phyloP scores from a whole-genome alignment of 1,140 invertebrate species.

The Drosophila obscura region DNA sequence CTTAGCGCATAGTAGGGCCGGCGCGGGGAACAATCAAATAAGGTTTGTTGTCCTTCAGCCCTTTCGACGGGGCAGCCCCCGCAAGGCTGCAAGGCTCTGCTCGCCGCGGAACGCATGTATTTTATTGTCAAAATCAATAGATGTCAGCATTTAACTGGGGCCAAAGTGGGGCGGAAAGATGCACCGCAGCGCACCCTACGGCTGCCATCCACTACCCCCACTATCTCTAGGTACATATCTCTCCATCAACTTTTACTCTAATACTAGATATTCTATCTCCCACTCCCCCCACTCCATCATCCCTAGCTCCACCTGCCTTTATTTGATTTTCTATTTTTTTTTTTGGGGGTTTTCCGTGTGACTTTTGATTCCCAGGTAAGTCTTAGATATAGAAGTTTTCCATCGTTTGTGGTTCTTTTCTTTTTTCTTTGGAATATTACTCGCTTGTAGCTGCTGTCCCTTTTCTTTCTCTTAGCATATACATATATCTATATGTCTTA shows the following conservation, averaged over 20 bases:
- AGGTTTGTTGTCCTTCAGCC: conserved; percentile 55
- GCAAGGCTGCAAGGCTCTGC: neutral
- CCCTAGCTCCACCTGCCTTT: conserved; percentile 19
- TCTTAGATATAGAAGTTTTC: conserved; percentile 17
- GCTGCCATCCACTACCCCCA: neutral
- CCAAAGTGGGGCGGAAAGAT: conserved; percentile 30
- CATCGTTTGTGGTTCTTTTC: neutral
- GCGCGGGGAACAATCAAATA: conserved; percentile 66
- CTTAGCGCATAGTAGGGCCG: conserved; percentile 12
- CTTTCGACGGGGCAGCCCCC: neutral
- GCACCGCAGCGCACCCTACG: neutral
- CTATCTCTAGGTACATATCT: conserved; percentile 9
- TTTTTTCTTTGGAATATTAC: neutral
- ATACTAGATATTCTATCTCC: too few species aligned
- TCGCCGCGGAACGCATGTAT: conserved; percentile 16
- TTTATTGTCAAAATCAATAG: conserved; percentile 74
- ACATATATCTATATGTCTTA: neutral
- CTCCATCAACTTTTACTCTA: too few species aligned
- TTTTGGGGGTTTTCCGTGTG: too few species aligned
- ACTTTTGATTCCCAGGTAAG: conserved; percentile 50
- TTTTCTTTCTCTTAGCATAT: conserved; percentile 10
- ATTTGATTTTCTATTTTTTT: conserved; percentile 45
- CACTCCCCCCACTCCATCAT: too few species aligned
- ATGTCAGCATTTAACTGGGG: conserved; percentile 75
- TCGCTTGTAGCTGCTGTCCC: conserved; percentile 3